These are phyloP conservation scores for Eupeodes luniger DNA, from an alignment of 2,888 invertebrate genomes.

Conservation along the genomic window DNA sequence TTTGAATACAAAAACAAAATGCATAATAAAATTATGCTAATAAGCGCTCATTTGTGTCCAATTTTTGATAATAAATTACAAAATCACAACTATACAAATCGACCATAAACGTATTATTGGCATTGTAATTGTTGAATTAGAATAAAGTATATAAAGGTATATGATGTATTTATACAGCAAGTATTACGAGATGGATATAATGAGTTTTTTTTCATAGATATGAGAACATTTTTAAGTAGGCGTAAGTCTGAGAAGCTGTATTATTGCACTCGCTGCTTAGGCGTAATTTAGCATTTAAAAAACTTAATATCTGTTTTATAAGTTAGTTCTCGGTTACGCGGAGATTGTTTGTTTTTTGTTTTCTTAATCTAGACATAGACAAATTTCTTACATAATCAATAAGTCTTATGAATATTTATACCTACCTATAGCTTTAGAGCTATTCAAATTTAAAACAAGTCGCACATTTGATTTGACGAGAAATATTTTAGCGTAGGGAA, in stretches of 20 bases:
- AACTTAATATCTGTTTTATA: slow-evolving; percentile 25
- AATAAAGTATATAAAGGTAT: not conserved
- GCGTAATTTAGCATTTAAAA: slow-evolving; percentile 48
- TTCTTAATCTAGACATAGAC: not conserved
- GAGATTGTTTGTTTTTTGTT: not conserved
- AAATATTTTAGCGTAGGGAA: not conserved
- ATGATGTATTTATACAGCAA: not conserved
- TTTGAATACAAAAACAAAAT: not conserved
- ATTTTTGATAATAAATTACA: slow-evolving; percentile 50
- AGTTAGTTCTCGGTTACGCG: slow-evolving; percentile 10
- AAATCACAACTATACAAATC: slow-evolving; percentile 59
- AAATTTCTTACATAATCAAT: slow-evolving; percentile 12
- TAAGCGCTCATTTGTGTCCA: slow-evolving; percentile 29
- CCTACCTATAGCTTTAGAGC: not conserved
- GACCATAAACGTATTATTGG: slow-evolving; percentile 51
- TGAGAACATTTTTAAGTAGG: slow-evolving; percentile 47
- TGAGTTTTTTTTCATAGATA: slow-evolving; percentile 19
- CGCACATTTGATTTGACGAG: not conserved
- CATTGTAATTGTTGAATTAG: slow-evolving; percentile 60
- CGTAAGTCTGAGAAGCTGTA: slow-evolving; percentile 43
- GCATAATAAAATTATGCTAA: slow-evolving; percentile 31
- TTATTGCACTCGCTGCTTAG: not conserved
- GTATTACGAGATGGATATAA: not conserved
- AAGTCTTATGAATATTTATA: slow-evolving; percentile 32
- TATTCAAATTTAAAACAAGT: slow-evolving; percentile 26